Evolutionary conservation across 1,140 invertebrate genomes (phyloP).

Genomic region (Macrotrachela quadricornifera): DNA sequence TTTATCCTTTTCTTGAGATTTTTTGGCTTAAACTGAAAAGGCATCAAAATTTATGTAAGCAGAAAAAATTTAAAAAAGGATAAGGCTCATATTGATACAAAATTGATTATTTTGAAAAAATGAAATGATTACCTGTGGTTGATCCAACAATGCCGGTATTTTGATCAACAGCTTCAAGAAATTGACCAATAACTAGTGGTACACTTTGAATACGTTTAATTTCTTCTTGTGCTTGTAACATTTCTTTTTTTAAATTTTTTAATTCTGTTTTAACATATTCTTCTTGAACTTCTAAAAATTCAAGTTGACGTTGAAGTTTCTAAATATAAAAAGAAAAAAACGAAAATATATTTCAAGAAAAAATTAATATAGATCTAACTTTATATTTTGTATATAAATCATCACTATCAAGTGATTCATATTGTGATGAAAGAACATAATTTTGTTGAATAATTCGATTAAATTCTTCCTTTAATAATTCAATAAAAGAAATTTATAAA

Average conservation of each 20-base stretch:
- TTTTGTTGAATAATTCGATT: too few species aligned
- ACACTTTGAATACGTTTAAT: conserved; percentile 92
- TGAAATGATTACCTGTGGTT: conserved; percentile 40
- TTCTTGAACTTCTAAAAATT: conserved; percentile 88
- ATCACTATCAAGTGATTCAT: conserved; percentile 6
- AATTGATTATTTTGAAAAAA: not conserved
- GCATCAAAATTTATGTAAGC: not conserved
- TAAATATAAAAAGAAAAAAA: conserved; percentile 19
- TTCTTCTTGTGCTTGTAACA: conserved; percentile 85
- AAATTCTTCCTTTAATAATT: too few species aligned
- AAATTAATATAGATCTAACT: not conserved
- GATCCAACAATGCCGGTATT: conserved; percentile 79
- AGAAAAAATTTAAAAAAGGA: not conserved
- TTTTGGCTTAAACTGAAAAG: not conserved
- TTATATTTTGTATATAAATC: conserved; percentile 8
- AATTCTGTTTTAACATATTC: conserved; percentile 97
- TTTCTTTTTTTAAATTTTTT: conserved; percentile 86
- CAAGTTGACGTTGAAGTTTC: conserved; percentile 82
- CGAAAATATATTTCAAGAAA: not conserved
- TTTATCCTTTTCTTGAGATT: too few species aligned
- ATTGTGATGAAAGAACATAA: not conserved
- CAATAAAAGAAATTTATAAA: too few species aligned
- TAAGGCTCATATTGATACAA: not conserved
- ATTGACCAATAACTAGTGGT: conserved; percentile 87
- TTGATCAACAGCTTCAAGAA: conserved; percentile 88